A percentile compares a stretch with the other conserved stretches of the same genome.
Evolutionary conservation across 2,113 vertebrate genomes (phyloP).

Genomic region (Esox niger): DNA sequence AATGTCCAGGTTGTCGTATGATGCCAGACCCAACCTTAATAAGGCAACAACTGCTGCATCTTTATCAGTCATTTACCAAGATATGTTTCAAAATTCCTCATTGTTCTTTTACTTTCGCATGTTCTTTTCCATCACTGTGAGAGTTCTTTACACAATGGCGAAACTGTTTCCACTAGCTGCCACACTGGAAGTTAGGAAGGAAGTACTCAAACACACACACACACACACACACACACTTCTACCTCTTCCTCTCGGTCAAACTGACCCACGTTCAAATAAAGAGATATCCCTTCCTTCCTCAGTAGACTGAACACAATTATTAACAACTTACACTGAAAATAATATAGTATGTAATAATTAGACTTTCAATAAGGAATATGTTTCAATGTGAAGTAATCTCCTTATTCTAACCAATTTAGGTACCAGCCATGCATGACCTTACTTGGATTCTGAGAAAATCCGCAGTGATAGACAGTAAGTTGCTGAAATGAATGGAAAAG

Average conservation of each 20-base stretch:
- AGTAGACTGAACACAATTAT: too few relatives aligned
- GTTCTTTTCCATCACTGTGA: constrained; percentile 11
- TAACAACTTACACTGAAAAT: too few relatives aligned
- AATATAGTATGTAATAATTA: too few relatives aligned
- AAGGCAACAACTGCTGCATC: background rate
- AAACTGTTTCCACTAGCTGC: constrained; percentile 12
- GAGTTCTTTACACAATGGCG: background rate
- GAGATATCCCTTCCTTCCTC: background rate
- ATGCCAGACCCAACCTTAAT: background rate
- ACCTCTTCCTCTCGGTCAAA: background rate
- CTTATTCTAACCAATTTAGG: too few relatives aligned
- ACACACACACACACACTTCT: background rate
- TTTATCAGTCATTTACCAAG: background rate
- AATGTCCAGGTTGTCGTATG: background rate
- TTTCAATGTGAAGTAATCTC: too few relatives aligned
- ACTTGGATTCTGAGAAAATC: too few relatives aligned
- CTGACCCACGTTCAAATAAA: background rate
- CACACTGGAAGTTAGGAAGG: constrained; percentile 41
- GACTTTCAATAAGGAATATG: too few relatives aligned
- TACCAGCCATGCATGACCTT: too few relatives aligned
- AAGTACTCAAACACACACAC: constrained; percentile 19
- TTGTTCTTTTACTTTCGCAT: background rate
- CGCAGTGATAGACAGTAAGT: too few relatives aligned
- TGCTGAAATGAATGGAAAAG: too few relatives aligned
- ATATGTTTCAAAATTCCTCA: background rate